Conservation (phyloP, 2,113 vertebrate species). For the Chionomys nivalis region DNA sequence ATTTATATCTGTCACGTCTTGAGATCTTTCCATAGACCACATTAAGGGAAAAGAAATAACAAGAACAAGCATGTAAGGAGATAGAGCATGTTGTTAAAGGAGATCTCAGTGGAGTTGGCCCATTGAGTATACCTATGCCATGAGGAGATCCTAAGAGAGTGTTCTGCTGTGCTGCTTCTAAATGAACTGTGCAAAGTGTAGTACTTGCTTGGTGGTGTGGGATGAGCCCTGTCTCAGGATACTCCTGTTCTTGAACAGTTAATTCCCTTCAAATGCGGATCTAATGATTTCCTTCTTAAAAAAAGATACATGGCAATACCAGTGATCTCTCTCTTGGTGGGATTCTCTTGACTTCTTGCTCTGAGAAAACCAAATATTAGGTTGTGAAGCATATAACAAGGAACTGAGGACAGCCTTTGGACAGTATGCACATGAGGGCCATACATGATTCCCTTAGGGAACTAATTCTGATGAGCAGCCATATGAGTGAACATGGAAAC, state of each 20-base stretch:
- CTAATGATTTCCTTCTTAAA: neutral
- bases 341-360: neutral
- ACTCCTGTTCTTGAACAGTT: neutral
- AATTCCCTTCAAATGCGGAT: neutral
- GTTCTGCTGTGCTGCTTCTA: neutral
- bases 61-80: neutral
- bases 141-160: neutral
- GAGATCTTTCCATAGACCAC: neutral
- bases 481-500: neutral
- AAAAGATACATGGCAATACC: neutral
- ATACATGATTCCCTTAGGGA: neutral
- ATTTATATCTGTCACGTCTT: neutral
- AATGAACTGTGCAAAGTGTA: neutral
- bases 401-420: neutral
- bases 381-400: neutral
- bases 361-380: neutral
- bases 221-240: neutral
- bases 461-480: neutral
- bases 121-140: neutral
- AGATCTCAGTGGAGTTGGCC: neutral
- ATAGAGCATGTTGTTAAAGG: neutral
- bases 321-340: neutral
- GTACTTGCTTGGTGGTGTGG: neutral
- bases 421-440: neutral
- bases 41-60: neutral